Evolutionary conservation across 2,888 invertebrate species (phyloP).

Genomic region (Boloria euphrosyne): DNA sequence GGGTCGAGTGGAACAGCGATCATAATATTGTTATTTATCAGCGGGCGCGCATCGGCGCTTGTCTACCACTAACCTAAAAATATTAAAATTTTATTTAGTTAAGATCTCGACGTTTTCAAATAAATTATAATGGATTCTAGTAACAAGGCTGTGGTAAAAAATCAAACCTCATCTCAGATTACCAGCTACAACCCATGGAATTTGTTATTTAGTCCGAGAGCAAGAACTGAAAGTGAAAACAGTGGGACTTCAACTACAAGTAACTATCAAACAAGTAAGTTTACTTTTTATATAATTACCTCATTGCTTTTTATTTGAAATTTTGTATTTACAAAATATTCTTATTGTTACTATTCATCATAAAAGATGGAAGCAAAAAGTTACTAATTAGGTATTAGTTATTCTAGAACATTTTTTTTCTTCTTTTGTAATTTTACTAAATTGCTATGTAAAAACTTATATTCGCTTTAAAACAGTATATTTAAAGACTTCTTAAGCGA

Average conservation of each 20-base stretch:
- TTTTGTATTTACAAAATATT: conserved; percentile 2
- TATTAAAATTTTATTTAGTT: conserved; percentile 1
- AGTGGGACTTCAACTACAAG: conserved; percentile 64
- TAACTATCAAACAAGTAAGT: conserved; percentile 64
- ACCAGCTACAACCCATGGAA: conserved; percentile 70
- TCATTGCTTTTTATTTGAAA: neutral
- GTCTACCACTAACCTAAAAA: conserved; percentile 25
- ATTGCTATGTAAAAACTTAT: too few species aligned
- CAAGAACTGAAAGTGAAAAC: conserved; percentile 72
- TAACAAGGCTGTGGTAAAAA: conserved; percentile 57
- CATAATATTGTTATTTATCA: conserved; percentile 60
- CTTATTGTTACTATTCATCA: neutral
- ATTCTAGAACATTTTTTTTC: too few species aligned
- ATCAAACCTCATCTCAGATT: conserved; percentile 51
- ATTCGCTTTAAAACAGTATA: too few species aligned
- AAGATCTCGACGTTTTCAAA: neutral
- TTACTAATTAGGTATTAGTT: too few species aligned
- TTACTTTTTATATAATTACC: conserved; percentile 17
- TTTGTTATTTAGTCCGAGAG: conserved; percentile 67
- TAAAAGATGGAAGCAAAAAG: too few species aligned
- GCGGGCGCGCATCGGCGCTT: conserved; percentile 54
- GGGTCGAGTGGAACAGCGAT: conserved; percentile 51
- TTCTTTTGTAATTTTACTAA: too few species aligned
- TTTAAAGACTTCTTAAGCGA: too few species aligned
- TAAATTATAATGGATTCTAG: conserved; percentile 58